These are phyloP conservation scores for Eulimnadia texana DNA, from an alignment of 1,140 invertebrate species.

Conservation along the genomic window DNA sequence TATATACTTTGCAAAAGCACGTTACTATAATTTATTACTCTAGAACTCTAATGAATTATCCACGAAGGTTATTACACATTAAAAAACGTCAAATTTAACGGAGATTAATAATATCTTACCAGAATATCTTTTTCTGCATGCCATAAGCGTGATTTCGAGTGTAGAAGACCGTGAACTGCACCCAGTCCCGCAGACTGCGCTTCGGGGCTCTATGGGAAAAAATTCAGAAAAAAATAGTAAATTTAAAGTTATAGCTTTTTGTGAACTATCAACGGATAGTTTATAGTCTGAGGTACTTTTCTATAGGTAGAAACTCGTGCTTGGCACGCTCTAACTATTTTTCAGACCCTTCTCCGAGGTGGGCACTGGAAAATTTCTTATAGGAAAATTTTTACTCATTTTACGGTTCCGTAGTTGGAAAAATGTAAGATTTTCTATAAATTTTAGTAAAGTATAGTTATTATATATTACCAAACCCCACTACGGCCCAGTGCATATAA, in stretches of 20 bases:
- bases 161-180: slow-evolving; percentile 17
- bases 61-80: no score
- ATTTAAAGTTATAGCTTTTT: background rate
- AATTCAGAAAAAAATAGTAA: background rate
- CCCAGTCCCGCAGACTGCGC: slow-evolving; percentile 12
- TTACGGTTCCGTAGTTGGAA: no score
- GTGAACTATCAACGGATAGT: background rate
- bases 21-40: no score
- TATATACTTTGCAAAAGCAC: no score
- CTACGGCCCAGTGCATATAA: no score
- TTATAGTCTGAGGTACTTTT: background rate
- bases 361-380: no score
- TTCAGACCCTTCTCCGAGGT: background rate
- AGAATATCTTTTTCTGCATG: slow-evolving; percentile 19
- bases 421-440: no score
- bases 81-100: no score
- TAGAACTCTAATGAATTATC: no score
- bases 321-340: background rate
- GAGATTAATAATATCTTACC: slow-evolving; percentile 7
- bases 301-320: background rate
- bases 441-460: no score
- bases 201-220: slow-evolving; percentile 7
- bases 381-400: no score
- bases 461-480: no score
- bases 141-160: slow-evolving; percentile 16